Percentiles rank a stretch among this genome's conserved stretches.
Evolutionary conservation across 1,140 invertebrate species (phyloP).

Genomic region (Cydia splendana): DNA sequence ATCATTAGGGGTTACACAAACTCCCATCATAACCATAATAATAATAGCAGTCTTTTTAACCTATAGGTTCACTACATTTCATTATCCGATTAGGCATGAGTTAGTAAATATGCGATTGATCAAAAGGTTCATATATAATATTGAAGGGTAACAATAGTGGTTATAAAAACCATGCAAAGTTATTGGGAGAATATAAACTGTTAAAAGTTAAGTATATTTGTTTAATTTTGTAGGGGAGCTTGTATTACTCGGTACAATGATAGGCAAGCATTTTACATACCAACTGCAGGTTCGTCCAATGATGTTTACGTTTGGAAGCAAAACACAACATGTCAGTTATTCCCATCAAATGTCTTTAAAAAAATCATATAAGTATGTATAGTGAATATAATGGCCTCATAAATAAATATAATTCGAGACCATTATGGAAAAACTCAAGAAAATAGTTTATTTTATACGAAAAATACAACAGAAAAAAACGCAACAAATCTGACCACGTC

Average conservation of each 20-base stretch:
- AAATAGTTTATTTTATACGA: background rate
- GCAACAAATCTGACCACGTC: background rate
- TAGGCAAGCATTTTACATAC: constrained; percentile 68
- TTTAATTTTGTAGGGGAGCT: constrained; percentile 42
- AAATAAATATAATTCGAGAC: background rate
- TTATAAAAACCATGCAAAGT: constrained; percentile 36
- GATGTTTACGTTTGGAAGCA: constrained; percentile 67
- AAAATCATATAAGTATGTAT: constrained; percentile 21
- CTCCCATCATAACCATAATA: constrained; percentile 40
- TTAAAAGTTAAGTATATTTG: background rate
- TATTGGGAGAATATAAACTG: background rate
- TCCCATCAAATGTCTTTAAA: constrained; percentile 16
- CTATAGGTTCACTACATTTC: constrained; percentile 4
- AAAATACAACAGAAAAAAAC: background rate
- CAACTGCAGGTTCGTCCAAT: constrained; percentile 68
- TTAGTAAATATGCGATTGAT: background rate
- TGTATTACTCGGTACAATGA: constrained; percentile 46
- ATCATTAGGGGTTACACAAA: constrained; percentile 47
- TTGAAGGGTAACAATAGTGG: constrained; percentile 30
- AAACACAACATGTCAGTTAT: constrained; percentile 61
- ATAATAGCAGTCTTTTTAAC: background rate
- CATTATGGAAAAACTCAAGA: background rate
- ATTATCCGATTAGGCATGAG: background rate
- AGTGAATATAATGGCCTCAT: background rate
- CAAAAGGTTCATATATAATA: constrained; percentile 4